Evolutionary conservation across 2,113 vertebrate species (phyloP), one percentile per base, ranked within the genome.

Genomic region (Sisor rabdophorus): DNA sequence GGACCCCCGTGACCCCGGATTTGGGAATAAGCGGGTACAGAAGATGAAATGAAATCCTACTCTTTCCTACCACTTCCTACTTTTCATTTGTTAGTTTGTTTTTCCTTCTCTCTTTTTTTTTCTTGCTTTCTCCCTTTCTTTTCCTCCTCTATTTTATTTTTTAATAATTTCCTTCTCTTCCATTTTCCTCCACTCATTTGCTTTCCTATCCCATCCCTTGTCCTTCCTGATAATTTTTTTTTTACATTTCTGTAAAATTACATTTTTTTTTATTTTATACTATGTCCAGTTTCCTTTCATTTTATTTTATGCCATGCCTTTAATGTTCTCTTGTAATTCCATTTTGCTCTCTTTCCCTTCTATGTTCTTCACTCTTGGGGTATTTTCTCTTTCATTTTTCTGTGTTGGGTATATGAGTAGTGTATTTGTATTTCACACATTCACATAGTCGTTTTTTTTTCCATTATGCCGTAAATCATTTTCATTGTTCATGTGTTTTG

Each of bases 401-500:
- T 54, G 0, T 16, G 17, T 8, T 17, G 53, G 7, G 55, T 17
- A 84, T 58, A 11, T 56, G 28, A 4, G 1, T 55, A 26, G 40
- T 36, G n/a, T 13, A 40, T 44, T 2, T 58, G 16, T 26, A 24
- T 72, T 72, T 22, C 2, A 40, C 30, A 71, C 2, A 40, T 44
- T 71, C 16, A 17, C 63, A 26, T 7, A 36, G 32, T 36, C n/a
- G 11, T 48, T 67, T 17, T 12, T 32, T 50, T 59, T 19, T 19
- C 9, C 10, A 7, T 48, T 50, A 26, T 32, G 24, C 11, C 1
- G 2, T 11, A 17, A 30, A 48, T 15, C 11, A 4, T 65, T 65
- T 65, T 44, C n/a, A 65, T 65, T 19, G 40, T n/a, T 48, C 24
- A 36, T 22, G 32, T n/a, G 36, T 40, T 65, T 48, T 67, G 64